These are phyloP conservation scores for Clarias platycephalus DNA, from an alignment of 2,797 vertebrate species.

Conservation along the genomic window DNA sequence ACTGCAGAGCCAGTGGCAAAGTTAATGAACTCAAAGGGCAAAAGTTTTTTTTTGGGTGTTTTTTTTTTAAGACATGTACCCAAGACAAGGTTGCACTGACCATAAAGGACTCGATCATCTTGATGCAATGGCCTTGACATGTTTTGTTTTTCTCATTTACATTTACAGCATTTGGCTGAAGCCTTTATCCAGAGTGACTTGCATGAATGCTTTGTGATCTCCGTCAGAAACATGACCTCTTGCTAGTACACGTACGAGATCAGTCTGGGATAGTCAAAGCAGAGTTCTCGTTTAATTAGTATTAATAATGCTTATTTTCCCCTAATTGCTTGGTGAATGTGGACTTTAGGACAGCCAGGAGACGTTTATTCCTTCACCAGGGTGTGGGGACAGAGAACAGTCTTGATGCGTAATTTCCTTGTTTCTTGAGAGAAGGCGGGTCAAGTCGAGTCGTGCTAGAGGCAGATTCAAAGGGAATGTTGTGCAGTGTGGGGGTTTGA, in stretches of 20 bases:
- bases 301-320: not conserved
- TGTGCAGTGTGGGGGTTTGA: not conserved
- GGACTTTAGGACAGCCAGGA: not conserved
- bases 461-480: slow-evolving; percentile 3
- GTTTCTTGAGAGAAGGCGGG: not conserved
- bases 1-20: slow-evolving; percentile 34
- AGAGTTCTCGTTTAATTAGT: not conserved
- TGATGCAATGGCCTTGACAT: not conserved
- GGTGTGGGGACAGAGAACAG: not conserved
- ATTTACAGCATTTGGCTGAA: not conserved
- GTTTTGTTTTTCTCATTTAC: not conserved
- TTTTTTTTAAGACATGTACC: slow-evolving; percentile 24
- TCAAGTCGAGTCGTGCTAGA: not conserved
- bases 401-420: not conserved
- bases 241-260: not conserved
- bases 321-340: not conserved
- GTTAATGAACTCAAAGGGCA: slow-evolving; percentile 50
- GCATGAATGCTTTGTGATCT: not conserved
- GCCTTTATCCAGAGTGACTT: not conserved
- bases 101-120: not conserved
- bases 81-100: slow-evolving; percentile 4
- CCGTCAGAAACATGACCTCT: not conserved
- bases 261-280: not conserved
- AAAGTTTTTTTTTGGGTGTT: too few species aligned
- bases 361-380: not conserved